Conservation (phyloP, 2,888 invertebrate genomes). For the Parascotia fuliginaria region DNA sequence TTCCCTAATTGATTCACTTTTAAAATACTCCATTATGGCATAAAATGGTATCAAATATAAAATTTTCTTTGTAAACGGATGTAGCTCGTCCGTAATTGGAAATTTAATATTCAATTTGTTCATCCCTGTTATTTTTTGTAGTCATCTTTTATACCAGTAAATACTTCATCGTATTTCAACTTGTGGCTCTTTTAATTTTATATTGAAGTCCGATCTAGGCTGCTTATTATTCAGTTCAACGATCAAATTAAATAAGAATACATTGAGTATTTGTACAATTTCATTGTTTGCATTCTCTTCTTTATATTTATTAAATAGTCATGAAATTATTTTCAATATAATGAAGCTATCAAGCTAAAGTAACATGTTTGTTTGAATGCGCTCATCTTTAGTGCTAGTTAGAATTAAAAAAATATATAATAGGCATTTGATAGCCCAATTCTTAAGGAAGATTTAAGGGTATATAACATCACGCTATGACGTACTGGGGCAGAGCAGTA, state of each 20-base stretch:
- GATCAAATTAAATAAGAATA: background rate
- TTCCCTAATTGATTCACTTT: constrained; percentile 31
- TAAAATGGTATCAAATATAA: constrained; percentile 22
- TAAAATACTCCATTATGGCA: constrained; percentile 18
- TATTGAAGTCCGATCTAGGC: background rate
- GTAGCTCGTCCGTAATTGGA: constrained; percentile 26
- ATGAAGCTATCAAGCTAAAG: no score
- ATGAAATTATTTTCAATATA: no score
- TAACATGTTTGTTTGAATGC: no score
- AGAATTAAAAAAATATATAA: no score
- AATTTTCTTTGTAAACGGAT: constrained; percentile 24
- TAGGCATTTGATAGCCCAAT: no score
- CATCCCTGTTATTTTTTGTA: constrained; percentile 22
- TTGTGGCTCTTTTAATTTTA: background rate
- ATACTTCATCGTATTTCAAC: background rate
- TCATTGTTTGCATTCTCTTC: no score
- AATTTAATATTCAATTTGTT: constrained; percentile 38
- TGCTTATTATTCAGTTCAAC: background rate
- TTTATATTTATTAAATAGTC: no score
- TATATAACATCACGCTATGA: no score
- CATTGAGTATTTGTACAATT: no score
- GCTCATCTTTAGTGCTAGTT: no score
- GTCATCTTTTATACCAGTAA: constrained; percentile 4
- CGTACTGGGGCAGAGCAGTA: no score
- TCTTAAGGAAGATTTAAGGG: no score